Evolutionary conservation across 2,888 invertebrate species (phyloP), one percentile per base, ranked within the genome.

Genomic region (Polymixis lichenea): DNA sequence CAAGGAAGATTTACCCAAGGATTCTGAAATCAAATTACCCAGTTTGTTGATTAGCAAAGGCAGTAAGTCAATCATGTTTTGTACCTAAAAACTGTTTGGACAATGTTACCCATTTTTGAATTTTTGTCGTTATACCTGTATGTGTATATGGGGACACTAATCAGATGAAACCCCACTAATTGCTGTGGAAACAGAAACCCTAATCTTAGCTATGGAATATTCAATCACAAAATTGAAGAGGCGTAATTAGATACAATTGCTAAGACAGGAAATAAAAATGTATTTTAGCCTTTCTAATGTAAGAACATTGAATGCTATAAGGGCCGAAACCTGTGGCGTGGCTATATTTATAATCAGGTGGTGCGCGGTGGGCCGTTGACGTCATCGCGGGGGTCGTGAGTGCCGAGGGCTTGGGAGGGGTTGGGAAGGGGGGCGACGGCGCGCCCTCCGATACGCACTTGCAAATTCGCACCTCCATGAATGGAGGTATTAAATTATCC

Each of bases 381-480:
- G 96, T 96, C 96, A 96, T 93, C 89, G 89, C 86, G 88, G 89
- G 91, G 91, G 91, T 89, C 88, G 90, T 88, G 88, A 86, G 90
- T 83, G 82, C 77, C 68, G 84, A 89, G 88, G 83, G 83, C 81
- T 88, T 80, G 87, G 85, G 87, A 28, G 25, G 60, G 25, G 60
- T n/a, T 22, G 9, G 56, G 11, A 4, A 13, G 17, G 51, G 78
- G 49, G 22, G 80, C 77, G 86, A 87, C 88, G 93, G 91, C 93
- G 94, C 93, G 91, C 94, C 95, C 94, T 94, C 93, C 93, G 89
- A 91, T 95, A 96, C 96, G 95, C 95, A 95, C 95, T 96, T 95
- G 93, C 95, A 93, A 95, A 95, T 95, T 96, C 94, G 93, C 95
- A 95, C 95, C 95, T 95, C 93, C 92, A 95, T 96, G 95, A 96